Conservation (phyloP, 2,888 invertebrate genomes). For the Pseudococcus viburni region DNA sequence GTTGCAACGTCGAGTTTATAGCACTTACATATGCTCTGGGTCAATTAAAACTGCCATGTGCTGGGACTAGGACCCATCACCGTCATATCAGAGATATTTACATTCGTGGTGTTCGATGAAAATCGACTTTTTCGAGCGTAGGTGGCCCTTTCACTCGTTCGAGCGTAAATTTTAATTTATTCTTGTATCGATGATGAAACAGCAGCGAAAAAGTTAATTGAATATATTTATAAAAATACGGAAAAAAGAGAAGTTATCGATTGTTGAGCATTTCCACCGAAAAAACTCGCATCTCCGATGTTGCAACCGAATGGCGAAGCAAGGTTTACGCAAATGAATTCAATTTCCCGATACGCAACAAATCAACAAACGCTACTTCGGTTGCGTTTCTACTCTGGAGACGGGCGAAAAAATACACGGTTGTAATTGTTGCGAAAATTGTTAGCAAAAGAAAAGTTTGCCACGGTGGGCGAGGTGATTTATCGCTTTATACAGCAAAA, state of each 20-base stretch:
- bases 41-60: not conserved
- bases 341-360: conserved; percentile 11
- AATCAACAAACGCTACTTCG: not conserved
- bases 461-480: not conserved
- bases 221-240: not conserved
- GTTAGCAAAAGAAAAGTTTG: conserved; percentile 24
- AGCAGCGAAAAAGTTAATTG: not conserved
- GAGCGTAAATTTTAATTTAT: conserved; percentile 15
- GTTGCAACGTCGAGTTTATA: not conserved
- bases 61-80: not conserved
- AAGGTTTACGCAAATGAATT: not conserved
- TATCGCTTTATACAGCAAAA: conserved; percentile 50
- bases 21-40: not conserved
- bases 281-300: not conserved
- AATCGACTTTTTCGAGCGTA: not conserved
- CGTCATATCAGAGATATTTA: not conserved
- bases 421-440: conserved; percentile 47
- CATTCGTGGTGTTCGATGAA: not conserved
- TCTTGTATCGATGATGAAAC: not conserved
- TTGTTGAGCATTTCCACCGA: not conserved
- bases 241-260: not conserved
- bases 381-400: not conserved
- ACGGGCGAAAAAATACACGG: not conserved
- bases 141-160: not conserved
- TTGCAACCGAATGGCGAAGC: not conserved